Conservation (phyloP, 2,797 vertebrate genomes). For the Eupleurogrammus muticus region DNA sequence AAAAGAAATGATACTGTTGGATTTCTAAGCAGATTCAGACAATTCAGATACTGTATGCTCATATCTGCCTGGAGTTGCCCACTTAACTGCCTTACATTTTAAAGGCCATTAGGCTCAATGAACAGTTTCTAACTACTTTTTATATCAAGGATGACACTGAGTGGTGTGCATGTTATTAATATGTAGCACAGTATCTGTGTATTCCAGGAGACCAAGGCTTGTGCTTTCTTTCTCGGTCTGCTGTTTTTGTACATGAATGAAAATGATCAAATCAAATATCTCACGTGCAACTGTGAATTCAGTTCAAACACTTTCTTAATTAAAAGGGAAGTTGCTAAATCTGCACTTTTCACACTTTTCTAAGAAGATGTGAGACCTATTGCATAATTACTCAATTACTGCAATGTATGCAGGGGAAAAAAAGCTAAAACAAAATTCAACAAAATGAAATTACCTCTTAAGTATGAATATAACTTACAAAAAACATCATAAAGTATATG, state of each 20-base stretch:
- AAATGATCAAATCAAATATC: background rate
- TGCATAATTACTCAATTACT: too few species aligned
- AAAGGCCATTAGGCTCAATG: conserved; percentile 19
- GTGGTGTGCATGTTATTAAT: background rate
- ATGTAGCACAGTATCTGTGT: conserved; percentile 30
- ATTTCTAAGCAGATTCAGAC: conserved; percentile 16
- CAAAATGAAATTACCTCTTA: too few species aligned
- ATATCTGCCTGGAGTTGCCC: background rate
- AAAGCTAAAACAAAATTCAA: too few species aligned
- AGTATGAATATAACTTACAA: too few species aligned
- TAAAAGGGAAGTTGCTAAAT: too few species aligned
- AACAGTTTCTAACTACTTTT: conserved; percentile 33
- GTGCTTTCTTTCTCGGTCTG: conserved; percentile 31
- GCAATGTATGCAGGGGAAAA: too few species aligned
- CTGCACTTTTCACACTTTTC: too few species aligned
- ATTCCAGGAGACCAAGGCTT: conserved; percentile 32
- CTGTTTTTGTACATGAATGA: conserved; percentile 20
- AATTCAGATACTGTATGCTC: conserved; percentile 13
- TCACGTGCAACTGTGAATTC: too few species aligned
- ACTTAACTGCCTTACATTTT: conserved; percentile 48
- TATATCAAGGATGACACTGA: conserved; percentile 26
- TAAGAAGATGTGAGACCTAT: too few species aligned
- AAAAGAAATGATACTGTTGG: conserved; percentile 3
- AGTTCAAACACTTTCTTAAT: too few species aligned
- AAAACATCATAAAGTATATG: too few species aligned